Conservation (phyloP, 2,797 vertebrate genomes). For the Argentina silus region DNA sequence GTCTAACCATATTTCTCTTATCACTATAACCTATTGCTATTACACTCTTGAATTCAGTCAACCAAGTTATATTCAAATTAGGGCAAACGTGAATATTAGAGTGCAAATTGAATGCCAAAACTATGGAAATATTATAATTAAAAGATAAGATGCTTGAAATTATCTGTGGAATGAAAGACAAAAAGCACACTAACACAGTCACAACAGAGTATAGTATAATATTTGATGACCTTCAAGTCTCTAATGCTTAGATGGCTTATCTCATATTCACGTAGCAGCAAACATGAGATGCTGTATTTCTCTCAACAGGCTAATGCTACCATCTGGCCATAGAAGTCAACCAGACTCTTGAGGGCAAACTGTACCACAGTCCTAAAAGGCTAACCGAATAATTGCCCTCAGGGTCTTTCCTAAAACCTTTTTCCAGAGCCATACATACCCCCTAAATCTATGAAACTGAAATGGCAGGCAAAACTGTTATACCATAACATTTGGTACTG, state of each 20-base stretch:
- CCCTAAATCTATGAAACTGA: conserved; percentile 52
- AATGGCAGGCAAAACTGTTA: conserved; percentile 55
- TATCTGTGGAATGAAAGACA: conserved; percentile 17
- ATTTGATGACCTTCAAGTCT: conserved; percentile 46
- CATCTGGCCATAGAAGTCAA: conserved; percentile 69
- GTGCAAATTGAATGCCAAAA: conserved; percentile 25
- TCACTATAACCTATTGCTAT: conserved; percentile 10
- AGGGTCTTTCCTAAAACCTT: conserved; percentile 36
- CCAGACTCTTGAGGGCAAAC: conserved; percentile 69
- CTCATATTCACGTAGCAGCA: conserved; percentile 56
- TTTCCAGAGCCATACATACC: conserved; percentile 60
- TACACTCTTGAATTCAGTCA: conserved; percentile 5
- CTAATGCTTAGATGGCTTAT: conserved; percentile 34
- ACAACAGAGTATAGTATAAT: conserved; percentile 23
- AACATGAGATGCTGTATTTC: conserved; percentile 64
- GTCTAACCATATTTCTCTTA: conserved; percentile 48
- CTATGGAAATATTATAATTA: conserved; percentile 25
- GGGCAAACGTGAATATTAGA: background rate
- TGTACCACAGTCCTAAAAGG: conserved; percentile 64
- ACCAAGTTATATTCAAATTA: conserved; percentile 20
- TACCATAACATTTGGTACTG: conserved; percentile 55
- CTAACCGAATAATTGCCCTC: conserved; percentile 73
- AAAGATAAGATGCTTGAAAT: conserved; percentile 39
- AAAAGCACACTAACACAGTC: conserved; percentile 16
- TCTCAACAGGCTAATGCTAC: conserved; percentile 60